Percentiles rank a stretch among this genome's conserved stretches.
These are phyloP conservation scores for Drosophila kambysellisi DNA, from an alignment of 2,888 invertebrate species.

Conservation along the genomic window DNA sequence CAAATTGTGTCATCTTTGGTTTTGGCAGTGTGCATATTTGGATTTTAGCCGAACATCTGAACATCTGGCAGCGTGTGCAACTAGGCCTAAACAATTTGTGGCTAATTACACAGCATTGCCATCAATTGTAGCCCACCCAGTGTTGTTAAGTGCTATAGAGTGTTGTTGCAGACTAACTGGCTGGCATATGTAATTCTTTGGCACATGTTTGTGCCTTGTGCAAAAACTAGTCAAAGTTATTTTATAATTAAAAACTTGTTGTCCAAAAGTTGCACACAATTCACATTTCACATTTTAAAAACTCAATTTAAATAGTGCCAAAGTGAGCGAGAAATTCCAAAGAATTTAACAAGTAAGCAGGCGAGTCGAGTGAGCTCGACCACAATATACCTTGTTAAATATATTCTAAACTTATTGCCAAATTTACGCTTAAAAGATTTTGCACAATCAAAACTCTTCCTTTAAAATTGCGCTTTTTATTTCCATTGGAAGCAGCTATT, in stretches of 20 bases:
- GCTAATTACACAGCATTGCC: slow-evolving; percentile 78
- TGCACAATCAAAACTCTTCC: not conserved
- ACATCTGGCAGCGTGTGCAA: slow-evolving; percentile 62
- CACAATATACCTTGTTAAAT: not conserved
- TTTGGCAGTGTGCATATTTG: slow-evolving; percentile 72
- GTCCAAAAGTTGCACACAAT: slow-evolving; percentile 29
- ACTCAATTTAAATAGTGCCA: slow-evolving; percentile 16
- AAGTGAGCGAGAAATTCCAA: slow-evolving; percentile 6
- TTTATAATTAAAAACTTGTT: slow-evolving; percentile 79
- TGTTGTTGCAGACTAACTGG: slow-evolving; percentile 24
- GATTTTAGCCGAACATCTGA: slow-evolving; percentile 58
- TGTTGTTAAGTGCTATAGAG: slow-evolving; percentile 13
- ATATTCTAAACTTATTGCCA: not conserved
- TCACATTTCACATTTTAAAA: slow-evolving; percentile 12
- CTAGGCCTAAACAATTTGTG: slow-evolving; percentile 82
- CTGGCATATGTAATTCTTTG: slow-evolving; percentile 53
- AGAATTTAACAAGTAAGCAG: not conserved
- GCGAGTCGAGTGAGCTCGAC: not conserved
- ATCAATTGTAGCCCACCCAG: slow-evolving; percentile 65
- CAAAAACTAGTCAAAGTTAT: slow-evolving; percentile 66
- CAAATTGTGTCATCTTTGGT: slow-evolving; percentile 81
- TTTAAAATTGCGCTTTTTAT: not conserved
- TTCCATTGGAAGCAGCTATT: not conserved
- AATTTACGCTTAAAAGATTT: too few relatives aligned
- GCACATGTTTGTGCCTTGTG: slow-evolving; percentile 33